Base-by-base conservation (phyloP, 2,888 invertebrate species). In the Micoletzkya japonica region DNA sequence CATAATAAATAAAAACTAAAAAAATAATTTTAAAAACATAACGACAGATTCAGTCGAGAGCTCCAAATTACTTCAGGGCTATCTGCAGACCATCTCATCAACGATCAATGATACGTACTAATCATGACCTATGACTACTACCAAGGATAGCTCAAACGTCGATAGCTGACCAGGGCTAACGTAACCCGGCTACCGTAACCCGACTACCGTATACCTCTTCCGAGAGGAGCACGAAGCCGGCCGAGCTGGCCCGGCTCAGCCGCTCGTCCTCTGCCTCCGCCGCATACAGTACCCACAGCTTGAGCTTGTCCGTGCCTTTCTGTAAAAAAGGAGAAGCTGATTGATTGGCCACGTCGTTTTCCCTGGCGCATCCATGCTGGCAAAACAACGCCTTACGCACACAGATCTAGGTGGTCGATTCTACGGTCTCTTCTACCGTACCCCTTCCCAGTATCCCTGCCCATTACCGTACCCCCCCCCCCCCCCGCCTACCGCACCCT, bases 251-350 rank as follows among this genome's bases (percentile, higher is more conserved):
- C 49, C 79, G 60, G 0, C 77, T 75, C 39, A 85, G 73, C 28
- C 85, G 78, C 34, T 80, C 82, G 36, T 85, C 85, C 54, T 85
- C 85, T 4, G 77, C 80, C 61, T 85, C 85, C 4, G 76, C 82
- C 2, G 82, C 75, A 72, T 85, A 85, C 30, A 85, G 76, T 2
- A 79, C 76, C 85, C 85, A 85, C 32, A 85, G 70, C 70, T 85
- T 85, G n/a, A 85, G 75, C 17, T 82, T 78, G 61, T 85, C 85
- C 1, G 82, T 82, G 57, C 83, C 83, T n/a, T 78, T 78, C 75
- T 74, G 74, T 39, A 77, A 75, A 50, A 37, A 36, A 36, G 39
- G 20, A 50, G 32, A 44, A 4, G 32, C 34, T 7, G 44, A 24
- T 50, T 24, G n/a, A n/a, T n/a, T n/a, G n/a, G n/a, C n/a, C n/a